Evolutionary conservation across 2,797 vertebrate species (phyloP).

Genomic region (Echeneis naucrates): DNA sequence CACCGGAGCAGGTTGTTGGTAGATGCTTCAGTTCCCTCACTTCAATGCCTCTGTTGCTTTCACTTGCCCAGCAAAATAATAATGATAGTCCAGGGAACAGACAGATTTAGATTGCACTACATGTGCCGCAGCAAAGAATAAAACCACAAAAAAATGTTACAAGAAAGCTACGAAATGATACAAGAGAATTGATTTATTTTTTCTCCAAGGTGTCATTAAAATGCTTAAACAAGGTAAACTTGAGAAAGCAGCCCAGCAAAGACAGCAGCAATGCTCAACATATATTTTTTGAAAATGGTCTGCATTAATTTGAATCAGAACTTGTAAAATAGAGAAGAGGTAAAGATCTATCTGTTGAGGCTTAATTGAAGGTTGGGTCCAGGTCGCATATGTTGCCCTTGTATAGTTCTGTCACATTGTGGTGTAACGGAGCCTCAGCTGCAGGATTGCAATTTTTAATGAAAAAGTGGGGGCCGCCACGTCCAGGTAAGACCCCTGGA

Average conservation of each 20-base stretch:
- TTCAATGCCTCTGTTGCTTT: conserved; percentile 57
- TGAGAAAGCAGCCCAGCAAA: conserved; percentile 52
- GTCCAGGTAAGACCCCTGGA: conserved; percentile 85
- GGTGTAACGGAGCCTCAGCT: conserved; percentile 87
- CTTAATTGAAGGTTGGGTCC: conserved; percentile 78
- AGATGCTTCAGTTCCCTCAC: conserved; percentile 68
- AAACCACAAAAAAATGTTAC: not conserved
- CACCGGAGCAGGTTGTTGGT: conserved; percentile 56
- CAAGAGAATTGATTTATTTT: no score
- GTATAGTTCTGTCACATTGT: conserved; percentile 82
- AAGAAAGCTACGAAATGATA: not conserved
- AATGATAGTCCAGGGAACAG: conserved; percentile 43
- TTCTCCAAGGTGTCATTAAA: no score
- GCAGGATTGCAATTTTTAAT: conserved; percentile 86
- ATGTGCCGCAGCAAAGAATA: not conserved
- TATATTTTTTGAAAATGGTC: conserved; percentile 53
- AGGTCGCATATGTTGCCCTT: conserved; percentile 87
- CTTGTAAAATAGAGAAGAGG: conserved; percentile 70
- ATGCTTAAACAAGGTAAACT: conserved; percentile 55
- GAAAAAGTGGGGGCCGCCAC: conserved; percentile 82
- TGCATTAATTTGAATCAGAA: conserved; percentile 83
- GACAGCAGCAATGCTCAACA: conserved; percentile 50
- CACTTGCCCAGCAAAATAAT: conserved; percentile 56
- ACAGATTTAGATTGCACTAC: conserved; percentile 22
- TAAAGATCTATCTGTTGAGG: conserved; percentile 74